Evolutionary conservation across 2,113 vertebrate genomes (phyloP), one percentile per base, ranked within the genome.

Genomic region (Vicugna pacos): DNA sequence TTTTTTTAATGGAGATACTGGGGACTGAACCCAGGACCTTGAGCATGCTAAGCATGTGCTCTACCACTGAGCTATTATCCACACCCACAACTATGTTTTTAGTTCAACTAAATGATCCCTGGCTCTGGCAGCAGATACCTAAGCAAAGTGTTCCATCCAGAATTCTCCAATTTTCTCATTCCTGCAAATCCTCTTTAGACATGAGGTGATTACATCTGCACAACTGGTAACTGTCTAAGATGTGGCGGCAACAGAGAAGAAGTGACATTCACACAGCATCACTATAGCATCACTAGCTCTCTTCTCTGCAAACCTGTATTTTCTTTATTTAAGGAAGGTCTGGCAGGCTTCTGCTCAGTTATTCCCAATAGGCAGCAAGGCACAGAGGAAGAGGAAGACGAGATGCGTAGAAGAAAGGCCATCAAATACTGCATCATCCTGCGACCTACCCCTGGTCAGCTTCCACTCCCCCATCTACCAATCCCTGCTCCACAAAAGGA

Each of bases 351-450:
- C 56, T 19, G 1, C 4, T 67, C 50, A 50, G 5, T 85, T 77
- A 62, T 50, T 54, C 3, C 7, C 56, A 67, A 50, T 8, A 15
- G 30, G 62, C 26, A 52, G 26, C 6, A 28, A 70, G 56, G 32
- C 5, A 52, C 52, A 48, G 20, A 50, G 17, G 19, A 48, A 35
- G 38, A 69, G 19, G 46, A 28, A 76, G 42, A 28, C 4, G 28
- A 9, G 20, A 48, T 3, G 48, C 12, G 6, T 2, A 15, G 28
- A 2, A 52, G 3, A 42, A 2, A 10, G 0, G 28, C 35, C 20
- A 8, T 9, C 2, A 22, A 17, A 30, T 28, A 1, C 6, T 4
- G 0, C 2, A 0, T 1, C 0, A 13, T 6, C 5, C 1, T 8
- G 60, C 12, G 42, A 16, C 28, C 30, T 1, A 2, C 32, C 24